Conservation (phyloP, 2,888 invertebrate species). For the Congeria kusceri region DNA sequence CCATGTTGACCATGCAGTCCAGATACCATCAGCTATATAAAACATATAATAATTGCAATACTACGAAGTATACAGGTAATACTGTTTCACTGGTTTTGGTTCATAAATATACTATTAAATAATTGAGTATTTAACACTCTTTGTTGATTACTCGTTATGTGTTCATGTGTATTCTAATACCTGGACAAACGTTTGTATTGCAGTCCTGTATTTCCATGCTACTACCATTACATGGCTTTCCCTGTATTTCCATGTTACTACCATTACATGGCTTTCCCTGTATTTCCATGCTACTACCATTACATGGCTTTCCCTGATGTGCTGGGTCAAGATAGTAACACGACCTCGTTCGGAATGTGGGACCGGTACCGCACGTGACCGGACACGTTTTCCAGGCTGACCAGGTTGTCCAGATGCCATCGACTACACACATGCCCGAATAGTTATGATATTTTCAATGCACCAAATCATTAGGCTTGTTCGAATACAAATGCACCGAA, state of each 20-base stretch:
- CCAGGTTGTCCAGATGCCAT: conserved; percentile 39
- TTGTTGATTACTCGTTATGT: too few relatives aligned
- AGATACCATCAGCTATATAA: conserved; percentile 47
- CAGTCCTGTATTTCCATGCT: conserved; percentile 34
- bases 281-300: conserved; percentile 22
- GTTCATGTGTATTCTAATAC: conserved; percentile 7
- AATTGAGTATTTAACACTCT: too few relatives aligned
- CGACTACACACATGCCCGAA: conserved; percentile 33
- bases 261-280: too few relatives aligned
- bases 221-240: too few relatives aligned
- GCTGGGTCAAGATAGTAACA: conserved; percentile 18
- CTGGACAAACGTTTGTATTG: conserved; percentile 38
- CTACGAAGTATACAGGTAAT: too few relatives aligned
- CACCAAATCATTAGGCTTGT: too few relatives aligned
- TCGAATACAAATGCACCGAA: too few relatives aligned
- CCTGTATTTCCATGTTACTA: too few relatives aligned
- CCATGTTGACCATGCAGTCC: conserved; percentile 42
- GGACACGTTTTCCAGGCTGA: conserved; percentile 21
- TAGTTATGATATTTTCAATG: too few relatives aligned
- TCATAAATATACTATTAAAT: too few relatives aligned
- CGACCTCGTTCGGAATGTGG: conserved; percentile 8
- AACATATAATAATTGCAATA: not conserved
- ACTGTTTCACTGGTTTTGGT: too few relatives aligned
- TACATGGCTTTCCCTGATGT: conserved; percentile 29
- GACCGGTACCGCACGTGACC: conserved; percentile 37